phyloP scores from a whole-genome alignment of 1,140 invertebrate genomes.

The Dendrolimus punctatus region DNA sequence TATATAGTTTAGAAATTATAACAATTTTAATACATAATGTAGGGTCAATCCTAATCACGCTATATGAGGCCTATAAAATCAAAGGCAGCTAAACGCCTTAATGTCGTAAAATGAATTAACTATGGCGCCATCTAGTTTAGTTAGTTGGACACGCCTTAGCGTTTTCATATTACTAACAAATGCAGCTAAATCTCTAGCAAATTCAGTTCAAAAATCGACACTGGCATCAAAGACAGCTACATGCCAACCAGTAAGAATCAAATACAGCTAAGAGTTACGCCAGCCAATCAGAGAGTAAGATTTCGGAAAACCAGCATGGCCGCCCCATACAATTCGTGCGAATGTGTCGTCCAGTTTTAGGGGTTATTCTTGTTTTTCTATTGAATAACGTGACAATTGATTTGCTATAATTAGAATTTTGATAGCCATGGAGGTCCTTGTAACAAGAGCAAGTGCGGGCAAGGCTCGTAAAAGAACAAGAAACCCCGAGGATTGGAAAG shows the following conservation, averaged over 20 bases:
- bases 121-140: slow-evolving; percentile 6
- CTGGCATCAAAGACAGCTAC: slow-evolving; percentile 7
- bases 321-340: slow-evolving; percentile 5
- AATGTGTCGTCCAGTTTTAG: slow-evolving; percentile 7
- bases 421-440: slow-evolving; percentile 5
- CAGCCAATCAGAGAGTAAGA: slow-evolving; percentile 3
- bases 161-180: slow-evolving; percentile 5
- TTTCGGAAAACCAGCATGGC: slow-evolving; percentile 5
- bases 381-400: slow-evolving; percentile 4
- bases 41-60: no score
- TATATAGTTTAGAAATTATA: no score
- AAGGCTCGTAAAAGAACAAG: slow-evolving; percentile 9
- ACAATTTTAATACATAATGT: no score
- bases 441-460: slow-evolving; percentile 6
- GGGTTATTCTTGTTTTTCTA: slow-evolving; percentile 7
- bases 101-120: slow-evolving; percentile 6
- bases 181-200: slow-evolving; percentile 6
- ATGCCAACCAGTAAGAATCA: slow-evolving; percentile 9
- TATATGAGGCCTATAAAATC: slow-evolving; percentile 9
- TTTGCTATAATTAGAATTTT: slow-evolving; percentile 6
- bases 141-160: slow-evolving; percentile 4
- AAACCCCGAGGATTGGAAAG: slow-evolving; percentile 7
- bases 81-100: slow-evolving; percentile 8
- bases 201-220: slow-evolving; percentile 6
- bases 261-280: slow-evolving; percentile 8